Percentiles rank a stretch among this genome's conserved stretches.
Conservation (phyloP, 2,797 vertebrate genomes). For the Crypturellus tataupa region DNA sequence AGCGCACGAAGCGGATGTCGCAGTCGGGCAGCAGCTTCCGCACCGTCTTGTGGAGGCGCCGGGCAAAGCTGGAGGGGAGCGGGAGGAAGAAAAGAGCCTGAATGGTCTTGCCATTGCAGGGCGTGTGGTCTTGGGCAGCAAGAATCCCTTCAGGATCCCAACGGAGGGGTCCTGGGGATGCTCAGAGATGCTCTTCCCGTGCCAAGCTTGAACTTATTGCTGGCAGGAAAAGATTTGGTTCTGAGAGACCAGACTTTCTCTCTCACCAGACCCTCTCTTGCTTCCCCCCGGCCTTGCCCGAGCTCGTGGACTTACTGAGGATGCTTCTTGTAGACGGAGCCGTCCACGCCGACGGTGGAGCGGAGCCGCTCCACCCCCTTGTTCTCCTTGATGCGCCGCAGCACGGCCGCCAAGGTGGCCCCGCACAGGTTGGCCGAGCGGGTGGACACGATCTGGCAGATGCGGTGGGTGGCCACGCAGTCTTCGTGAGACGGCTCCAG, state of each 20-base stretch:
- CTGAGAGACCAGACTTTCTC: not conserved
- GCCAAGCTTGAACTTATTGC: fast-evolving
- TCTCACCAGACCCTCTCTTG: not conserved
- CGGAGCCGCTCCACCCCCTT: constrained; percentile 89
- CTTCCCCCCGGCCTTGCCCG: not conserved
- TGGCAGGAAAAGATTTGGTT: not conserved
- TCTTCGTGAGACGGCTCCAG: constrained; percentile 88
- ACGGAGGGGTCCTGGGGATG: fast-evolving
- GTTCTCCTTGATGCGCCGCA: constrained; percentile 93
- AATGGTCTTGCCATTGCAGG: fast-evolving
- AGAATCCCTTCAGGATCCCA: not conserved
- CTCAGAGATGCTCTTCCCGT: not conserved
- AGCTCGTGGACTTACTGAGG: constrained; percentile 85
- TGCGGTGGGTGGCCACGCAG: constrained; percentile 87
- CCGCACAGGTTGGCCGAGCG: constrained; percentile 93
- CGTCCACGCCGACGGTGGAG: constrained; percentile 91
- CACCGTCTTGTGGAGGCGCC: constrained; percentile 92
- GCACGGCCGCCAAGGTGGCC: constrained; percentile 87
- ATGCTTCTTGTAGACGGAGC: constrained; percentile 96
- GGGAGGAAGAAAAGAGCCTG: not conserved
- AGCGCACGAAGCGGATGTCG: constrained; percentile 91
- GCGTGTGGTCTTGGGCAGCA: not conserved
- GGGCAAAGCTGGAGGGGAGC: constrained; percentile 84
- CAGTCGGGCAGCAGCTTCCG: constrained; percentile 91
- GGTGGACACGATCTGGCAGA: constrained; percentile 93